Evolutionary conservation across 2,797 vertebrate genomes (phyloP).

Genomic region (Notolabrus celidotus): DNA sequence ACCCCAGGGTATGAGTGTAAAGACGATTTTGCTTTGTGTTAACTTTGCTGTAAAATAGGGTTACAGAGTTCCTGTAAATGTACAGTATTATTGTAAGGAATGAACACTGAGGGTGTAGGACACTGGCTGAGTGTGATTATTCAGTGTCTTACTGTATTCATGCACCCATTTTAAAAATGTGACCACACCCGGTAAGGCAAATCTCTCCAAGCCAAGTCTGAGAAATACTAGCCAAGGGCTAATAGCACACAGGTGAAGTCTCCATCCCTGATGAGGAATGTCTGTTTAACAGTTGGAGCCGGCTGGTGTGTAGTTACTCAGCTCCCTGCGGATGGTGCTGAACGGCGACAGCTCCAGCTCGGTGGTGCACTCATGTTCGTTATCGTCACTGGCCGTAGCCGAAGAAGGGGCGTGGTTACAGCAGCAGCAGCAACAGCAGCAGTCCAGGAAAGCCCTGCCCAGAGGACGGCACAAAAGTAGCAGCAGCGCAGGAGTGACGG

Average conservation of each 20-base stretch:
- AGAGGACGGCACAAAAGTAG: constrained; percentile 97
- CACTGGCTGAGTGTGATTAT: constrained; percentile 50
- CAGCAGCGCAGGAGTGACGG: constrained; percentile 94
- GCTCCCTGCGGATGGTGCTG: constrained; percentile 96
- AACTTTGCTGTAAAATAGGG: constrained; percentile 43
- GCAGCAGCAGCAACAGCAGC: constrained; percentile 95
- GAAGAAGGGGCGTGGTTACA: constrained; percentile 85
- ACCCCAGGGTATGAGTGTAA: constrained; percentile 53
- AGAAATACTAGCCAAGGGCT: constrained; percentile 48
- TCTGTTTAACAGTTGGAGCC: constrained; percentile 92
- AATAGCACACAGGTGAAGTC: constrained; percentile 27
- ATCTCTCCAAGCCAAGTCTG: constrained; percentile 51
- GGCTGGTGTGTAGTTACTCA: constrained; percentile 95
- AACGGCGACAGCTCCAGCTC: constrained; percentile 98
- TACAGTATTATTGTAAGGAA: constrained; percentile 24
- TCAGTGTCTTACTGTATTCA: constrained; percentile 44
- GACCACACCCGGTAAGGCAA: constrained; percentile 63
- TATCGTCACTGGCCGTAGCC: constrained; percentile 94
- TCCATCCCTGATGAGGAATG: constrained; percentile 41
- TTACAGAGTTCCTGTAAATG: constrained; percentile 42
- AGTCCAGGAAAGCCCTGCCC: constrained; percentile 95
- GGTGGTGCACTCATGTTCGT: constrained; percentile 97
- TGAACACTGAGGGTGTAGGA: constrained; percentile 34
- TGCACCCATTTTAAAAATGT: constrained; percentile 55
- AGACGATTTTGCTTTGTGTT: constrained; percentile 39